Evolutionary conservation across 2,888 invertebrate genomes (phyloP).

Genomic region (Molorchus minor): DNA sequence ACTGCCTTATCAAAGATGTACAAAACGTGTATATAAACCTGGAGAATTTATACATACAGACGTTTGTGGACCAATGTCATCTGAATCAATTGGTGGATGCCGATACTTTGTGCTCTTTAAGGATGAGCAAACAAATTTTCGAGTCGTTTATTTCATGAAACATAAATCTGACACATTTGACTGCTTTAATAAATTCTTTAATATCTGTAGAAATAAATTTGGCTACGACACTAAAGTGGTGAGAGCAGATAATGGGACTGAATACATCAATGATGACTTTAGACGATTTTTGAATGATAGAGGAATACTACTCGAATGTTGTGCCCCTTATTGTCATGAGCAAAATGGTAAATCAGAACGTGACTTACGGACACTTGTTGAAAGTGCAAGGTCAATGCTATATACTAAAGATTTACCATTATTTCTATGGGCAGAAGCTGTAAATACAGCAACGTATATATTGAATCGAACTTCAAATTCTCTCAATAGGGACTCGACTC

Average conservation of each 20-base stretch:
- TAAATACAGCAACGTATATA: slow-evolving; percentile 48
- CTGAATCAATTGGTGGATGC: slow-evolving; percentile 27
- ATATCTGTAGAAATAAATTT: slow-evolving; percentile 23
- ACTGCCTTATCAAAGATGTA: too few species aligned
- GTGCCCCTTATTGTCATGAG: slow-evolving; percentile 18
- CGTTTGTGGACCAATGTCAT: slow-evolving; percentile 25
- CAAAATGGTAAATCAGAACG: slow-evolving; percentile 28
- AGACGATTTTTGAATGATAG: slow-evolving; percentile 8
- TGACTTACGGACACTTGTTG: slow-evolving; percentile 28
- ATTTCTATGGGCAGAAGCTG: slow-evolving; percentile 55
- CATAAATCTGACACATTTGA: slow-evolving; percentile 29
- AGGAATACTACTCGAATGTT: slow-evolving; percentile 20
- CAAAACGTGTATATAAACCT: background rate
- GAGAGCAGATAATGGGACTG: slow-evolving; percentile 24
- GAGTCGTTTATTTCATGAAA: slow-evolving; percentile 34
- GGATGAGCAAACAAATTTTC: slow-evolving; percentile 34
- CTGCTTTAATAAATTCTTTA: slow-evolving; percentile 19
- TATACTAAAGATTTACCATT: slow-evolving; percentile 44
- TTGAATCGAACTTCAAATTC: slow-evolving; percentile 42
- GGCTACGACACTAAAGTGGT: slow-evolving; percentile 15
- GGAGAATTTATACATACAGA: slow-evolving; percentile 8
- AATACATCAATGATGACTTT: slow-evolving; percentile 26
- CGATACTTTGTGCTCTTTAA: slow-evolving; percentile 35
- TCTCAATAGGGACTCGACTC: slow-evolving; percentile 27
- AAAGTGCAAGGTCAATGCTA: slow-evolving; percentile 51